A percentile compares a stretch with the other conserved stretches of the same genome.
Conservation (phyloP, 2,797 vertebrate species). For the Anas bahamensis region DNA sequence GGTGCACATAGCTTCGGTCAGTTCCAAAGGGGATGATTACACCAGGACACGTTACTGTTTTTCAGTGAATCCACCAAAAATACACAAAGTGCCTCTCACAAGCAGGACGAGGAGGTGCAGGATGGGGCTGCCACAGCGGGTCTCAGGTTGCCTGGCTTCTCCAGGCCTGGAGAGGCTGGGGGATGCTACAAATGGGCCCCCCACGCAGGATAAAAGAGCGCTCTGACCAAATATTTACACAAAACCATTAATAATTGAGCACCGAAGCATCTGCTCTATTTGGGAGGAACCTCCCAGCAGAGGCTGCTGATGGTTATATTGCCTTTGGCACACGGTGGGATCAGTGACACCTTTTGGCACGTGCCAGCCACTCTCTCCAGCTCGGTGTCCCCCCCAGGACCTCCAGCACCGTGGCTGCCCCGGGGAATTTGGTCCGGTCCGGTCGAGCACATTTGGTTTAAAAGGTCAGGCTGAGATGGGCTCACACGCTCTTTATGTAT, state of each 20-base stretch:
- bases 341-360: not conserved
- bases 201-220: not conserved
- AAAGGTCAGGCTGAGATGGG: not conserved
- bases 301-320: not conserved
- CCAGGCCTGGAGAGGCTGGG: not conserved
- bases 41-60: not conserved
- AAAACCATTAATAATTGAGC: not conserved
- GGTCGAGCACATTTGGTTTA: not conserved
- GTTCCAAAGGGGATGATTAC: not conserved
- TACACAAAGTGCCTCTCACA: not conserved
- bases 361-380: fast-evolving
- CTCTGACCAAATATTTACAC: not conserved
- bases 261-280: not conserved
- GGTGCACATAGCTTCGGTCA: fast-evolving
- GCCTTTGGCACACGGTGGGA: not conserved
- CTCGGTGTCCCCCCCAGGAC: not conserved
- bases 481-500: not conserved
- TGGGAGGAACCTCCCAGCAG: not conserved
- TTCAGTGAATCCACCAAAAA: not conserved
- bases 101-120: not conserved
- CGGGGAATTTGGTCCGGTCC: not conserved
- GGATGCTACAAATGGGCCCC: not conserved
- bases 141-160: not conserved
- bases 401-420: not conserved
- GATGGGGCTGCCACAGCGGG: fast-evolving